A percentile compares a stretch with the other conserved stretches of the same genome.
Conservation (phyloP, 2,888 invertebrate species). For the Drosophila pseudotalamancana region DNA sequence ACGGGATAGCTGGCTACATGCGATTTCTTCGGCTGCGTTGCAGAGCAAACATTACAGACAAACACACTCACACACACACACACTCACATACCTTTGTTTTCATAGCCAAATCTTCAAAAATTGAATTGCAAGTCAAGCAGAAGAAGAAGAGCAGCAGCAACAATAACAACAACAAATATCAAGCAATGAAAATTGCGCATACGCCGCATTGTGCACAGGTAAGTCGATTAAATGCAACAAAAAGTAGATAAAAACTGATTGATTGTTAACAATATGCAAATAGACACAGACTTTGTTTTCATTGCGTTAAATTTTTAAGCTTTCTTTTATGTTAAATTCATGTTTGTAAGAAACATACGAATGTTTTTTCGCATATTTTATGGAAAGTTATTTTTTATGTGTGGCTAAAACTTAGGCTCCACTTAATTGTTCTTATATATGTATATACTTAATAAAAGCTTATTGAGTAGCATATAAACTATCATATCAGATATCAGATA, state of each 20-base stretch:
- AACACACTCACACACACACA: conserved; percentile 1
- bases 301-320: too few relatives aligned
- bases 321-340: too few relatives aligned
- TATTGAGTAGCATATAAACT: too few relatives aligned
- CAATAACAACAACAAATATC: conserved; percentile 2
- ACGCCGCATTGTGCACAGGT: conserved; percentile 50
- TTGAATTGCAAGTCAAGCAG: conserved; percentile 66
- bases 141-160: conserved; percentile 21
- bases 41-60: conserved; percentile 70
- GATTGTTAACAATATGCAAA: conserved; percentile 6
- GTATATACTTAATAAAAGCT: too few relatives aligned
- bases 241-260: background rate
- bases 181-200: conserved; percentile 62
- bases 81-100: conserved; percentile 47
- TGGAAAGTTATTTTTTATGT: too few relatives aligned
- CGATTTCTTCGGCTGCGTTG: conserved; percentile 51
- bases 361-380: too few relatives aligned
- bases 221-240: conserved; percentile 25
- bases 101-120: conserved; percentile 66
- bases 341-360: too few relatives aligned
- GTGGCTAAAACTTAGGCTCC: too few relatives aligned
- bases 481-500: too few relatives aligned
- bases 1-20: conserved; percentile 27
- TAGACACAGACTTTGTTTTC: too few relatives aligned
- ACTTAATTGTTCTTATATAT: too few relatives aligned